Base-by-base conservation (phyloP, 30 jellyfish, hydroid and myxozoan species). In the Cassiopea xamachana region DNA sequence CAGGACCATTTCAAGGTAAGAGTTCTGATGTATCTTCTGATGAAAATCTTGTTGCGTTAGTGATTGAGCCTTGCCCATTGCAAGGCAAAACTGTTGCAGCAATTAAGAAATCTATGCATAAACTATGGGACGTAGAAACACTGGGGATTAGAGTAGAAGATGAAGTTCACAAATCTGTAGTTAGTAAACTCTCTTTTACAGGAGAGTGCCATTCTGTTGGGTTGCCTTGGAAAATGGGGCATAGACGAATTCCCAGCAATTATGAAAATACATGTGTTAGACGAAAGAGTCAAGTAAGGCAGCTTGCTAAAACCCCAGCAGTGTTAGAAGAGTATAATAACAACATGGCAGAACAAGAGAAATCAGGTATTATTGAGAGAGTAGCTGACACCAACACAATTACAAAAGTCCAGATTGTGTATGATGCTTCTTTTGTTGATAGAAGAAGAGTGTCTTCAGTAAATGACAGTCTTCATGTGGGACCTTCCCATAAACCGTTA, bases 191-290 rank as follows among this genome's bases (percentile, higher is more conserved):
- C 0, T 27, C 39, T 27, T 27, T 27, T 27, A 27, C 39, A 0
- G 39, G 39, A 27, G 75, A 62, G 49, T 80, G 95, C 59, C 76
- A 77, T 78, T 79, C 85, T 0, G 95, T 88, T 51, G 90, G 86
- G 7, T 77, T 78, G 86, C 95, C 91, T 55, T 88, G 95, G 95
- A 88, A 88, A 80, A 86, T 69, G 27, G 95, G 86, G 17, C 92
- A 89, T 48, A 67, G 76, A 7, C 92, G 89, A 6, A 10, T 82
- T 1, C 91, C 83, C 13, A 18, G 1, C 13, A 61, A 82, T 45
- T 82, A 61, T 48, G 45, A 46, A 4, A 68, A 15, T 68, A 1
- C 67, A 7, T 10, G 14, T 10, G 82, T 5, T 9, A 60, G 89
- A 60, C 50, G 1, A 67, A 69, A 27, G 39, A 27, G 39, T 27